Base-by-base conservation (phyloP, 1,140 invertebrate species). In the Mycetomoellerius zeteki region DNA sequence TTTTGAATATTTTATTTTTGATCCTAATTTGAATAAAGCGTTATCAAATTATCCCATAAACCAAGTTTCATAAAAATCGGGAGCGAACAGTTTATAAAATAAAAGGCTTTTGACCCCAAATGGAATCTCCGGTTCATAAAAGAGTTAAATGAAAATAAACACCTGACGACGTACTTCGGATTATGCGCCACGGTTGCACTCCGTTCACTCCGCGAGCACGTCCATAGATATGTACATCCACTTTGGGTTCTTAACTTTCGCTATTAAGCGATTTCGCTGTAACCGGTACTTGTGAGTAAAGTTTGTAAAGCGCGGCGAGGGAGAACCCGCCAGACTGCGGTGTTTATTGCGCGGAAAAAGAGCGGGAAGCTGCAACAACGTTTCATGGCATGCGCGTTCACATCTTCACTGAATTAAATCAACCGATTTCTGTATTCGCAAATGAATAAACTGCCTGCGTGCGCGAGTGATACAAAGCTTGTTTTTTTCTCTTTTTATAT, bases 261-360 rank as follows among this genome's bases (percentile, higher is more conserved):
- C 80, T 60, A 75, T 84, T 84, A 84, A 75, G 80, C 80, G 69
- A 75, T 84, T 75, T 75, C 69, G 80, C 69, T 84, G 54, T 60
- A 60, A 84, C 52, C 54, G 14, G 80, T 73, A 75, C 80, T 84
- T 75, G 80, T 73, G 37, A 73, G 37, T 47, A 73, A 84, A 84
- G 67, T 72, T 85, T 56, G 64, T 47, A 73, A 85, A 85, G 90
- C 80, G 47, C 67, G 37, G 27, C 27, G 82, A 60, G 75, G 82
- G 76, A 87, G 58, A 71, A 52, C 37, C 24, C 62, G n/a, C 30
- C 37, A 60, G 52, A 75, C 47, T 72, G 72, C 64, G 69, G 78
- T 80, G 64, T 84, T 84, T 84, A 84, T 75, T 60, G 75, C 88
- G 71, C 71, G 85, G 82, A 87, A 90, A 85, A 91, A 77, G 71